Percentiles rank a stretch among this genome's conserved stretches.
These are phyloP conservation scores for Eptesicus fuscus DNA, from an alignment of 2,113 vertebrate genomes.

Conservation along the genomic window DNA sequence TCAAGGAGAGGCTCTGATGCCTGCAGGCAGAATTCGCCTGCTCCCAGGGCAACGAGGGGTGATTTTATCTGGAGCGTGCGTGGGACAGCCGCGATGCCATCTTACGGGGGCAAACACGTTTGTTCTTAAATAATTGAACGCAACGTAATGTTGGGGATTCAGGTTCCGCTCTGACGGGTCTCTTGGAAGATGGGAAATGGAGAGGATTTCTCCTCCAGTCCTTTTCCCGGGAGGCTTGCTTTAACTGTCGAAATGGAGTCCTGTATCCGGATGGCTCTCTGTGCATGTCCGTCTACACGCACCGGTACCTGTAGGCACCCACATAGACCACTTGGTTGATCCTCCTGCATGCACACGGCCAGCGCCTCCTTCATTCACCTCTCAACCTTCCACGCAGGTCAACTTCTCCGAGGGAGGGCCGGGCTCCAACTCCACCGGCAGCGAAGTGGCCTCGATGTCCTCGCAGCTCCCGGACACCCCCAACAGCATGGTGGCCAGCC, in stretches of 20 bases:
- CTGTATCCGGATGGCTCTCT: not conserved
- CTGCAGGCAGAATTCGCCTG: slow-evolving; percentile 53
- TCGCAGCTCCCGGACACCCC: slow-evolving; percentile 98
- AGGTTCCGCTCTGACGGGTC: slow-evolving; percentile 51
- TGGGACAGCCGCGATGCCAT: slow-evolving; percentile 59
- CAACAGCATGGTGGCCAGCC: slow-evolving; percentile 99
- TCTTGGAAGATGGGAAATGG: slow-evolving; percentile 51
- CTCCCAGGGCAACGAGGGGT: slow-evolving; percentile 62
- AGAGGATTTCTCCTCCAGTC: slow-evolving; percentile 40
- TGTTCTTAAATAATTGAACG: slow-evolving; percentile 78
- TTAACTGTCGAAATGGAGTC: not conserved
- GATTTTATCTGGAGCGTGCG: slow-evolving; percentile 70
- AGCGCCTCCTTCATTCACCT: slow-evolving; percentile 53
- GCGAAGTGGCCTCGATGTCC: slow-evolving; percentile 98
- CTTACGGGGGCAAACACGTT: slow-evolving; percentile 63
- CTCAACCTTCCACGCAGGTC: slow-evolving; percentile 84
- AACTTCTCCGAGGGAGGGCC: slow-evolving; percentile 98
- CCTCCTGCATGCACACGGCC: not conserved
- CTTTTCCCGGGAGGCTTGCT: not conserved
- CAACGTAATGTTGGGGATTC: slow-evolving; percentile 74
- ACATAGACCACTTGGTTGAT: not conserved
- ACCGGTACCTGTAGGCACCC: not conserved
- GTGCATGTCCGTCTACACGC: not conserved
- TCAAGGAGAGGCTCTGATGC: slow-evolving; percentile 57
- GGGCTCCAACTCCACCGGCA: slow-evolving; percentile 97